Evolutionary conservation across 2,888 invertebrate genomes (phyloP), one percentile per base, ranked within the genome.

Genomic region (Cremastinae sp.): DNA sequence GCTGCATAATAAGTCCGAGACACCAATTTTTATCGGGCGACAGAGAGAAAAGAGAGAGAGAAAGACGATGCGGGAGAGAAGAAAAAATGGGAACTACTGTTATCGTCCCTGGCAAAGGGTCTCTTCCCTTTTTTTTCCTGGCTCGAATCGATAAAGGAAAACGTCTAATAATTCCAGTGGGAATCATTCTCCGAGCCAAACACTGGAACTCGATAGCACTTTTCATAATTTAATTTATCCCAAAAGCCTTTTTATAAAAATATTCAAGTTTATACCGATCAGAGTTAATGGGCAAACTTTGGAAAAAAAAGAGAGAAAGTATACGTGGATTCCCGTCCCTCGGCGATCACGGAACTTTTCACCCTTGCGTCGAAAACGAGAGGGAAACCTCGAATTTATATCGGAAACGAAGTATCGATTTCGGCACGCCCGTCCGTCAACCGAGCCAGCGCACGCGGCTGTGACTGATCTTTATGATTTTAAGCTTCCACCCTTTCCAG

Each of bases 351-450:
- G 49, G 58, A 68, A 58, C 49, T 61, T 68, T 74, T 65, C 71
- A 70, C 73, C 78, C 78, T 75, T 66, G 61, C 61, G 53, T 58
- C 59, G 54, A 73, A 73, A 76, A 69, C 69, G 71, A 54, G 51
- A 83, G 84, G 83, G 82, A 84, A 81, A 84, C 84, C 84, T 53
- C 83, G 83, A 87, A 88, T 88, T 87, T 87, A 87, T 88, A 86
- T 87, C 86, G 83, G 83, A 87, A 87, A 87, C 86, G 85, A 85
- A 85, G 87, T 88, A 88, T 87, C 87, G 88, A 88, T 88, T 87
- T 86, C 85, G 81, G 81, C 84, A 82, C 83, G 81, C 81, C 79
- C 78, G 78, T 80, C 83, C 83, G 79, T 78, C 79, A 80, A 79
- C 78, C 83, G 71, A 72, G 81, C 82, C n/a, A n/a, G n/a, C 83